Conservation (phyloP, 1,140 invertebrate genomes). For the Nomia melanderi region DNA sequence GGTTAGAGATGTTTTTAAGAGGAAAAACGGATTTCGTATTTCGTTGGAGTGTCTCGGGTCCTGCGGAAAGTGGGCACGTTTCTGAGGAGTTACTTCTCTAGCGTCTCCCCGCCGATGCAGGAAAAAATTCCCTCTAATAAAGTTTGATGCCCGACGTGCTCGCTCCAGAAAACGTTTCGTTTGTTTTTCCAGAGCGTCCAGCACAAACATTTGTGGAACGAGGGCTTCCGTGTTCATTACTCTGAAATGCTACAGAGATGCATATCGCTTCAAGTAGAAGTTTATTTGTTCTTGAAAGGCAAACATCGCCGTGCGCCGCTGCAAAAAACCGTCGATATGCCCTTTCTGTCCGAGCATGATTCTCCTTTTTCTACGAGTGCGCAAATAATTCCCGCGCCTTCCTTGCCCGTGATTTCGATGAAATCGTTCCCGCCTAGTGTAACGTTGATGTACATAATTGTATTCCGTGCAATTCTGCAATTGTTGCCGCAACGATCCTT, state of each 20-base stretch:
- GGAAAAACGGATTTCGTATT: no score
- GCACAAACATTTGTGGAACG: neutral
- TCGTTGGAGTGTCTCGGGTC: neutral
- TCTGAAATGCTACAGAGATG: neutral
- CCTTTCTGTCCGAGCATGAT: no score
- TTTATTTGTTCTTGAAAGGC: neutral
- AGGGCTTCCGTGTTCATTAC: slow-evolving; percentile 3
- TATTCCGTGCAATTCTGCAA: neutral
- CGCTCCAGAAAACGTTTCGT: slow-evolving; percentile 20
- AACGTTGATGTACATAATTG: neutral
- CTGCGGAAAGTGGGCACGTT: neutral
- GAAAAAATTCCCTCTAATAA: neutral
- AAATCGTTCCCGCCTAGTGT: neutral
- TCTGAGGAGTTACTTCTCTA: neutral
- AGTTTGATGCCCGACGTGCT: neutral
- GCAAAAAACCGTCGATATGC: neutral
- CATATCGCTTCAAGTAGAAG: neutral
- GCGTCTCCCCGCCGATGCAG: neutral
- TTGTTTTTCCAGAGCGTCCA: slow-evolving; percentile 1
- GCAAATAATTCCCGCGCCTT: no score
- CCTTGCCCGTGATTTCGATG: neutral
- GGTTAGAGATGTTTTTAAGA: no score
- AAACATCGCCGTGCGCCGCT: neutral
- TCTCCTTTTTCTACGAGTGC: no score
- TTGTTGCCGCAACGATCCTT: neutral